Percentiles rank a stretch among this genome's conserved stretches.
phyloP scores from a whole-genome alignment of 2,113 vertebrate species.

The Turnix velox region DNA sequence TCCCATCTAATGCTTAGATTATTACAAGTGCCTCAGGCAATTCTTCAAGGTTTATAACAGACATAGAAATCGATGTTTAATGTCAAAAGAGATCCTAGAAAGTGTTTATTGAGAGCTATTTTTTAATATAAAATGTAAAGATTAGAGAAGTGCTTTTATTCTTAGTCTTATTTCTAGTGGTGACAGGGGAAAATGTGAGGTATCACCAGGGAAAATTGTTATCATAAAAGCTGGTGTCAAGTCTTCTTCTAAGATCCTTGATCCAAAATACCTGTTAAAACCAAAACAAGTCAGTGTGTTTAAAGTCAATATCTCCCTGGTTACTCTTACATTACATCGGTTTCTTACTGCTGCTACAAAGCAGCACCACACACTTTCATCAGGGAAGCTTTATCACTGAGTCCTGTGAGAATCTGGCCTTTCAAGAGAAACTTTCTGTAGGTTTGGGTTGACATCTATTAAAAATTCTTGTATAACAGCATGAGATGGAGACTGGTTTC shows the following conservation, averaged over 20 bases:
- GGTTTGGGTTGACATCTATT: neutral
- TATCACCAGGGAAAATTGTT: neutral
- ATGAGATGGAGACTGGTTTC: neutral
- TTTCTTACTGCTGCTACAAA: neutral
- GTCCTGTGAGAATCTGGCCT: neutral
- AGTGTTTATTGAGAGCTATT: conserved; percentile 35
- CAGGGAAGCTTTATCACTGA: neutral
- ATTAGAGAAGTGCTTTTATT: conserved; percentile 14
- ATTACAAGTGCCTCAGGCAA: conserved; percentile 46
- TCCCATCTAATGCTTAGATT: conserved; percentile 47
- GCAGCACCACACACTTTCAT: neutral
- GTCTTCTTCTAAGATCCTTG: neutral
- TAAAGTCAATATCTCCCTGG: neutral
- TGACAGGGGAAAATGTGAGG: neutral
- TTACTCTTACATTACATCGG: neutral
- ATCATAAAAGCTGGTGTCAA: neutral
- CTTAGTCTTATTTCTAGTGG: conserved; percentile 5
- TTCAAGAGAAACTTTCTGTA: neutral
- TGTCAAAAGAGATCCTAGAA: conserved; percentile 41
- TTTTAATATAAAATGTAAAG: conserved; percentile 53
- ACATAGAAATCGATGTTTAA: conserved; percentile 31
- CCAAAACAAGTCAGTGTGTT: neutral
- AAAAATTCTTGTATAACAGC: neutral
- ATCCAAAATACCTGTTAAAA: conserved; percentile 3
- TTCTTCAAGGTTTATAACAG: conserved; percentile 37